Base-by-base conservation (phyloP, 2,113 vertebrate species). In the Silurus asotus region DNA sequence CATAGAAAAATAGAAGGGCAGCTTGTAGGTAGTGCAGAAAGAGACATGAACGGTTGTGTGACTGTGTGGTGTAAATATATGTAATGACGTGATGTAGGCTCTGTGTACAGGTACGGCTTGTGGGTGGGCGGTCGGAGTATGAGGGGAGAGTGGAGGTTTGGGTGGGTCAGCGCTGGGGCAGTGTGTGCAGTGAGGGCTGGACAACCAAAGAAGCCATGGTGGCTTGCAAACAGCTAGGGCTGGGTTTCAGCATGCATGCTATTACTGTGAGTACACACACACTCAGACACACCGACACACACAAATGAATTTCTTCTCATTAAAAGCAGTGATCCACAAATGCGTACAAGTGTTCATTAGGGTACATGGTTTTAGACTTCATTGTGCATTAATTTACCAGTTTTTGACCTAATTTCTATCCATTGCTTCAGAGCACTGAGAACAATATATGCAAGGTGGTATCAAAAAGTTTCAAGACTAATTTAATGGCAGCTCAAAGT, bases 101-200 rank as follows among this genome's bases (percentile, higher is more conserved):
- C 67, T 89, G 87, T 93, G 92, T 49, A 25, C 96, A 96, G 96
- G 94, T 97, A 92, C 96, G 96, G 90, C 93, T 96, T 62, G 94
- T 92, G 2, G 95, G 96, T 23, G 96, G 96, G 85, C 94, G 95
- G 77, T 95, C 93, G 0, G 83, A 25, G 7, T 95, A 93, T 81
- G 96, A 97, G 92, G 96, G 97, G 83, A 95, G 95, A 2, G 94
- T 97, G 93, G 96, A 97, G 93, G 94, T 97, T 94, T 95, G 95
- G 94, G 94, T 93, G 86, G 95, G 96, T 87, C 94, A 93, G 91
- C 94, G 90, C 92, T 97, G 96, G 96, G 96, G 96, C 89, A 95
- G 92, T 8, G 93, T 97, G 87, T 97, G 96, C 96, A 96, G 95
- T 90, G 90, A 95, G 78, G 95, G 95, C 91, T 97, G 96, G 96